Base-by-base conservation (phyloP, 2,888 invertebrate species). In the Parapristionchus giblindavisi region DNA sequence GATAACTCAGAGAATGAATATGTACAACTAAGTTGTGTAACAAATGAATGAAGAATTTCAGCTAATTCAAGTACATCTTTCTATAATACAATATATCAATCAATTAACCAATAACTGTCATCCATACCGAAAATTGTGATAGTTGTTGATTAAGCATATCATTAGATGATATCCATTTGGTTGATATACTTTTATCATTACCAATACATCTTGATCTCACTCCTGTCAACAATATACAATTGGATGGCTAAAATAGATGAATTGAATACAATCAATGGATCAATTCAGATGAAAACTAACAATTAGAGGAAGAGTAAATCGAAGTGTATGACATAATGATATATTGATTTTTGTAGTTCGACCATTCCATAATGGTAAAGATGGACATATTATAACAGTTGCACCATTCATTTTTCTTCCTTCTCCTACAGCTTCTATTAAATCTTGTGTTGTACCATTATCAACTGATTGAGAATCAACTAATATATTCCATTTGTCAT, bases 61-160 rank as follows among this genome's bases (percentile, higher is more conserved):
- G 24, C 34, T 17, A 70, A 21, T 14, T 54, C 70, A 32, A 70
- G 32, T 24, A 70, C 36, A 5, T 70, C 70, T n/a, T 52, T 70
- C 70, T 70, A 34, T 6, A 68, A 68, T 21, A 43, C 8, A 32
- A 60, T 24, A 40, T 63, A 63, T 11, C 5, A 29, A 2, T 48
- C 14, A 48, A 43, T 5, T 14, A 24, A 70, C 14, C 38, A 54
- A 32, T 40, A 14, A 29, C 17, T 24, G 11, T 14, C 17, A 54
- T 24, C 34, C 58, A 40, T 5, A 71, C 56, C 43, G 71, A 58
- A 43, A 71, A 71, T 29, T 71, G 27, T n/a, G 24, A 40, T 11
- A 71, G 58, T 58, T 43, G 51, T 36, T 68, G 52, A 52, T 68
- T 68, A 36, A 68, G 65, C 8, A 65, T 32, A n/a, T 65, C 65